Conservation (phyloP, 2,113 vertebrate genomes). For the Scortum barcoo region DNA sequence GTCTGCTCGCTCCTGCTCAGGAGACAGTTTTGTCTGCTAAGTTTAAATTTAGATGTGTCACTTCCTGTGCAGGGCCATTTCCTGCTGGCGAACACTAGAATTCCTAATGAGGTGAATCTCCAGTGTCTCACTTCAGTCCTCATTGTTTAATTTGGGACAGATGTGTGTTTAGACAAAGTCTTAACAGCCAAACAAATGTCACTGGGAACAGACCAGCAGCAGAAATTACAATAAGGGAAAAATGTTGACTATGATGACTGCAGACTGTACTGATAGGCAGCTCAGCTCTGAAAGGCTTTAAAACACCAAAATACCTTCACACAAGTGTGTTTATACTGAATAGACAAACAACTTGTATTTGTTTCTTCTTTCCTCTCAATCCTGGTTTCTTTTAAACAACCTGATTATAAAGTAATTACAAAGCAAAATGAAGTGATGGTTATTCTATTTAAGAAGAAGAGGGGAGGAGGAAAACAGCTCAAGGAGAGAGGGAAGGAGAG, state of each 20-base stretch:
- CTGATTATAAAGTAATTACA: not conserved
- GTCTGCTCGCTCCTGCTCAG: constrained; percentile 5
- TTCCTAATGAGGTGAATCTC: constrained; percentile 47
- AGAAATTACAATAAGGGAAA: not conserved
- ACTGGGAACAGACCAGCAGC: not conserved
- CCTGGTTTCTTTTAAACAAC: not conserved
- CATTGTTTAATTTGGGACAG: constrained; percentile 38
- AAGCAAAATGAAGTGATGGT: not conserved
- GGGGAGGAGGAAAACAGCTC: too few relatives aligned
- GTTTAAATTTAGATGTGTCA: constrained; percentile 59
- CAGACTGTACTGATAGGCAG: constrained; percentile 8
- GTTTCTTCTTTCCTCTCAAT: not conserved
- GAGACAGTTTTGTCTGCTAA: constrained; percentile 36
- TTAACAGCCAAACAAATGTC: constrained; percentile 18
- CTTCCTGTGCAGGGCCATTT: constrained; percentile 49
- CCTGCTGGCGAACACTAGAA: constrained; percentile 41
- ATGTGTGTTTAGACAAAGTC: constrained; percentile 11
- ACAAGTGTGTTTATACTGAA: not conserved
- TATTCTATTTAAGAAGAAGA: not conserved
- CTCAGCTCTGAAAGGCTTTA: too few relatives aligned
- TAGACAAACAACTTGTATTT: not conserved
- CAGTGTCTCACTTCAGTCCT: not conserved
- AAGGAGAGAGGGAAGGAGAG: too few relatives aligned
- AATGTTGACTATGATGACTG: not conserved
- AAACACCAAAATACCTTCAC: not conserved